phyloP scores from a whole-genome alignment of 1,140 invertebrate genomes.

The Drosophila sproati region DNA sequence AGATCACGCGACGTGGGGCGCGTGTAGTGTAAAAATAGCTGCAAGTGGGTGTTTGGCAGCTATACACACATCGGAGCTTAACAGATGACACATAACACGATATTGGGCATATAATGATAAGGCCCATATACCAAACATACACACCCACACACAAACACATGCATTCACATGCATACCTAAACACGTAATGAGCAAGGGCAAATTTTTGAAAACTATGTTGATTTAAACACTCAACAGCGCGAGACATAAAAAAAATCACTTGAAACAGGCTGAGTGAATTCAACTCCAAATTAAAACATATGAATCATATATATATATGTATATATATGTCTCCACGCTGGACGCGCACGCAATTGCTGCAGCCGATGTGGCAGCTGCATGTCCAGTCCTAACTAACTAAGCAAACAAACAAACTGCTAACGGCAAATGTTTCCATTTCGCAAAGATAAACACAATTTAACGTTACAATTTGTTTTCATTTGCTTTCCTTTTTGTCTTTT shows the following conservation, averaged over 20 bases:
- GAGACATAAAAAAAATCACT: neutral
- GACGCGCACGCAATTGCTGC: constrained; percentile 4
- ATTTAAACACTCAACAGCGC: neutral
- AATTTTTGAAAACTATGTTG: neutral
- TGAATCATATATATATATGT: no score
- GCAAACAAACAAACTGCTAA: neutral
- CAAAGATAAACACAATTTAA: constrained; percentile 4
- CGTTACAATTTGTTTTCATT: constrained; percentile 1
- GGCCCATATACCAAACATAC: neutral
- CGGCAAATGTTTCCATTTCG: neutral
- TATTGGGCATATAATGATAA: constrained; percentile 2
- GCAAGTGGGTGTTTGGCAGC: constrained; percentile 2
- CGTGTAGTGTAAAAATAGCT: constrained; percentile 1
- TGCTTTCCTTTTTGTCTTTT: neutral
- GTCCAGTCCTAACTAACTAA: constrained; percentile 25
- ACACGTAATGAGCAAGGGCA: no score
- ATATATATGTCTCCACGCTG: neutral
- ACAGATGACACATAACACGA: constrained; percentile 1
- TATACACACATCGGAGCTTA: neutral
- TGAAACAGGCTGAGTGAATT: neutral
- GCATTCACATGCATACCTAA: no score
- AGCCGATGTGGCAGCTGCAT: constrained; percentile 16
- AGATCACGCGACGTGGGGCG: neutral
- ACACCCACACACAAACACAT: no score
- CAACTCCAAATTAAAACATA: no score